A percentile compares a stretch with the other conserved stretches of the same genome.
phyloP scores from a whole-genome alignment of 2,113 vertebrate genomes.

The Takifugu bimaculatus region DNA sequence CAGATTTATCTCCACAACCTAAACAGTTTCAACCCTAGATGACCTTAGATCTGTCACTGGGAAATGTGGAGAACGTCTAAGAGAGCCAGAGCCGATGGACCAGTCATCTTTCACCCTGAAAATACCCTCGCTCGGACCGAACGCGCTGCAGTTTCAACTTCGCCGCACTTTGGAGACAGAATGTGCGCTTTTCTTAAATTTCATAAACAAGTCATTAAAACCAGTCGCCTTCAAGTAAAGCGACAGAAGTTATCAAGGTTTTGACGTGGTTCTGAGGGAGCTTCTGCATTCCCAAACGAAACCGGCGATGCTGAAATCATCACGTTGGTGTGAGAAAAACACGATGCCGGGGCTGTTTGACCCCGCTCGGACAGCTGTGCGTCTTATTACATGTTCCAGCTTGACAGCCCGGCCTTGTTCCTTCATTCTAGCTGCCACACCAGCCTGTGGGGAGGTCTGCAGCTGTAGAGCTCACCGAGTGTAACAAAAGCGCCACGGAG shows the following conservation, averaged over 20 bases:
- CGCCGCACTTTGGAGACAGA: too few species aligned
- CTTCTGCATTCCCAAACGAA: conserved; percentile 4
- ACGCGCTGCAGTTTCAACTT: neutral
- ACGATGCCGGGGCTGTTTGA: conserved; percentile 33
- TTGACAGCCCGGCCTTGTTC: conserved; percentile 46
- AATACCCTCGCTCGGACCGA: neutral
- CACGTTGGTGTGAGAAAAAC: conserved; percentile 26
- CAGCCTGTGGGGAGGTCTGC: conserved; percentile 42
- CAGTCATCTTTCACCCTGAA: conserved; percentile 23
- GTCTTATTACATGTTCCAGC: conserved; percentile 71
- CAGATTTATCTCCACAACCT: too few species aligned
- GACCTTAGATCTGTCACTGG: neutral
- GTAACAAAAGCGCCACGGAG: conserved; percentile 1
- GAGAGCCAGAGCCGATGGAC: neutral
- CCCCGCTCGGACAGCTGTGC: conserved; percentile 51
- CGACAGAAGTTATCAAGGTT: neutral
- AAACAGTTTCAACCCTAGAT: too few species aligned
- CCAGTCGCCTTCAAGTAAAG: too few species aligned
- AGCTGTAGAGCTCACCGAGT: conserved; percentile 10
- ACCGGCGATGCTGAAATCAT: conserved; percentile 10
- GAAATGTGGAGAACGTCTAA: conserved; percentile 33
- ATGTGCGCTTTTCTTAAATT: neutral
- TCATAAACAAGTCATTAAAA: neutral
- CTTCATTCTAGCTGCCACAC: conserved; percentile 49
- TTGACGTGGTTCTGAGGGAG: neutral